A percentile compares a stretch with the other conserved stretches of the same genome.
Evolutionary conservation across 2,113 vertebrate species (phyloP).

Genomic region (Dasypus novemcinctus): DNA sequence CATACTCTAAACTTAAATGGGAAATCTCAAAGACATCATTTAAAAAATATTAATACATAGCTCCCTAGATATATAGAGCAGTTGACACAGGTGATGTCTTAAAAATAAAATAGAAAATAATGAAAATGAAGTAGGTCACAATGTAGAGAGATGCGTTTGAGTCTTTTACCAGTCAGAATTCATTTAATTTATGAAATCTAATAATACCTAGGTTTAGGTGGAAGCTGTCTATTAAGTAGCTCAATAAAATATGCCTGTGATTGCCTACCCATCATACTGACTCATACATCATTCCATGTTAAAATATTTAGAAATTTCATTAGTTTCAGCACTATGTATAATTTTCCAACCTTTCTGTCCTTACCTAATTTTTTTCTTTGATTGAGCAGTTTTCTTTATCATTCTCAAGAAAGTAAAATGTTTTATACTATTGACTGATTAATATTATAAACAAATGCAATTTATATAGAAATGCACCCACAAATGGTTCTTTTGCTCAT

Average conservation of each 20-base stretch:
- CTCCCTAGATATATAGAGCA: neutral
- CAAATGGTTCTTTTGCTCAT: constrained; percentile 5
- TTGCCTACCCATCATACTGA: neutral
- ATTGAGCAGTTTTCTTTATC: constrained; percentile 37
- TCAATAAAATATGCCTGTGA: constrained; percentile 22
- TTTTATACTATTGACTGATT: constrained; percentile 52
- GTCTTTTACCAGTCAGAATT: neutral
- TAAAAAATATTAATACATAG: neutral
- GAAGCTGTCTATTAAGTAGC: neutral
- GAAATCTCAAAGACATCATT: neutral
- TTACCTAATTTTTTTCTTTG: constrained; percentile 25
- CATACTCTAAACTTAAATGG: neutral
- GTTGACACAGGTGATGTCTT: neutral
- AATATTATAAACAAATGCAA: constrained; percentile 52
- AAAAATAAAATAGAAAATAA: constrained; percentile 10
- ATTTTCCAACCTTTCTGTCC: constrained; percentile 38
- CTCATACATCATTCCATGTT: constrained; percentile 9
- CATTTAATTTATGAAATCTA: constrained; percentile 44
- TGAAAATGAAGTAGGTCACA: neutral
- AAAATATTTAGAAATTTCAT: constrained; percentile 60
- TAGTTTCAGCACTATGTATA: constrained; percentile 5
- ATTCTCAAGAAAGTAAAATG: constrained; percentile 44
- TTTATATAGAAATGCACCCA: constrained; percentile 42
- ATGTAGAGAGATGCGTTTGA: neutral
- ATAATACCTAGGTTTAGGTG: constrained; percentile 21